These are phyloP conservation scores for Porites lobata DNA, from an alignment of 92 coral and sea anemone species.

Conservation along the genomic window DNA sequence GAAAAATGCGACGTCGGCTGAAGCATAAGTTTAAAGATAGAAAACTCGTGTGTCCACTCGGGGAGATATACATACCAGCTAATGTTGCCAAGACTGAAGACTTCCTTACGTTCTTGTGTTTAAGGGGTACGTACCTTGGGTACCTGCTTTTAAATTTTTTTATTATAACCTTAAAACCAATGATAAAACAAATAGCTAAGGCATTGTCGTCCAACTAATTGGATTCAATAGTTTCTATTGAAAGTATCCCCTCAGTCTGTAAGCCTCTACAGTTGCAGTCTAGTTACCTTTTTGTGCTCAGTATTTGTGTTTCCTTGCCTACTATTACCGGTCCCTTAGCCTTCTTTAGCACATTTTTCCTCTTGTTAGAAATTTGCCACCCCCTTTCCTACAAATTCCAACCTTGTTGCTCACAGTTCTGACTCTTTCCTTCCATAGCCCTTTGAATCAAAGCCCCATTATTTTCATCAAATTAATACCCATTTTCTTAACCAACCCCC, in stretches of 20 bases:
- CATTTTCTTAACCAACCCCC: not conserved
- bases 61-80: slow-evolving; percentile 58
- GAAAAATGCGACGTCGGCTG: not conserved
- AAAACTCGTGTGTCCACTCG: slow-evolving; percentile 54
- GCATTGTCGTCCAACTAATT: no score
- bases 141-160: no score
- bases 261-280: no score
- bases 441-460: not conserved
- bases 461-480: not conserved
- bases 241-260: no score
- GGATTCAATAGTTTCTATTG: no score
- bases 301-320: not conserved
- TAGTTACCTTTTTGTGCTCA: no score
- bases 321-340: not conserved
- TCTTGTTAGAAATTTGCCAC: no score
- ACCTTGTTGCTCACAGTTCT: not conserved
- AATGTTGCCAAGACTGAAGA: slow-evolving; percentile 96
- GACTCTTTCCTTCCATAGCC: not conserved
- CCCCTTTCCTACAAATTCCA: no score
- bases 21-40: slow-evolving; percentile 24
- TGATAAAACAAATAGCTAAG: no score
- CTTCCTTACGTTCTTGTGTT: slow-evolving; percentile 93
- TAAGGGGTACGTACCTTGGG: slow-evolving; percentile 77
- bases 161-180: no score
- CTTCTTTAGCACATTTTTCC: not conserved